phyloP scores from a whole-genome alignment of 1,140 invertebrate genomes.

The Diorhabda elongata region DNA sequence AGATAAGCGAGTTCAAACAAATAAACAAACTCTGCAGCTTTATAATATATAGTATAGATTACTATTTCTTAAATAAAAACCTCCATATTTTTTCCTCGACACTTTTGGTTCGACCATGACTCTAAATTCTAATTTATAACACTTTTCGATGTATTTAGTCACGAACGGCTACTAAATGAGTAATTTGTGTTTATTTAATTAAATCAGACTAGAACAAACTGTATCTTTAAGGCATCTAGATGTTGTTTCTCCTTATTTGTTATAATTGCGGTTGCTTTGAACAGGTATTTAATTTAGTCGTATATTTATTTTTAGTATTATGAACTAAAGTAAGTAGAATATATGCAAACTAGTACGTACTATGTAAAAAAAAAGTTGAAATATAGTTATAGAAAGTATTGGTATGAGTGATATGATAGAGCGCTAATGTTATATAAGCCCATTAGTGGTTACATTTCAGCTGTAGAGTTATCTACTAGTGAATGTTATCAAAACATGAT shows the following conservation, averaged over 20 bases:
- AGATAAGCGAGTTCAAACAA: no score
- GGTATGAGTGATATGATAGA: neutral
- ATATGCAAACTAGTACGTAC: neutral
- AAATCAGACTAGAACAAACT: slow-evolving; percentile 1
- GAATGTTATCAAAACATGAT: no score
- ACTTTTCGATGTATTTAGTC: neutral
- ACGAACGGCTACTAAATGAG: slow-evolving; percentile 1
- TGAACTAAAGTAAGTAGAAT: slow-evolving; percentile 3
- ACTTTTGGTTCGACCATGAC: neutral
- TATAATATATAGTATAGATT: no score
- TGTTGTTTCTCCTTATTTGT: neutral
- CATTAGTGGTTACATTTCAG: no score
- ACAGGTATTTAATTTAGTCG: slow-evolving; percentile 2
- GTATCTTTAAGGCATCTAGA: neutral
- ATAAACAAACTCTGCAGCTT: no score
- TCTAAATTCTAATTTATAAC: slow-evolving; percentile 3
- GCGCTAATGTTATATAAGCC: no score
- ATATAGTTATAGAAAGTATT: neutral
- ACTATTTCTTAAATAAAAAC: no score
- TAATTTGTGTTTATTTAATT: neutral
- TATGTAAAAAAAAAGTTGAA: neutral
- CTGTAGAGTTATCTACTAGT: no score
- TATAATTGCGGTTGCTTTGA: neutral
- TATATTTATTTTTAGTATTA: neutral
- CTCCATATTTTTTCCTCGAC: no score